These are phyloP conservation scores for Anthoptus insignis DNA, from an alignment of 2,888 invertebrate species.

Conservation along the genomic window DNA sequence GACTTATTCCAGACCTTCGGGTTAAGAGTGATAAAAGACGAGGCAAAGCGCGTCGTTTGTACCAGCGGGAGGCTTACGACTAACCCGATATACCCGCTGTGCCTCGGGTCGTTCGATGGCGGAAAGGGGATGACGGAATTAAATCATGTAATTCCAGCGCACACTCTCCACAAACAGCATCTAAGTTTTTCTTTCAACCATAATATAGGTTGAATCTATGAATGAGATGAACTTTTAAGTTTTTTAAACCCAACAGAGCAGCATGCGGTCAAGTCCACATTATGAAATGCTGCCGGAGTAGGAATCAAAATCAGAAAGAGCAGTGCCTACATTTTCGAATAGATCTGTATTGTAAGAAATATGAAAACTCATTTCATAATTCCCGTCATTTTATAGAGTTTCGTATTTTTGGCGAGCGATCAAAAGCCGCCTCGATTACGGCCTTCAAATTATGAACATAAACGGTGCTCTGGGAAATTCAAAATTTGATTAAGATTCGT, in stretches of 20 bases:
- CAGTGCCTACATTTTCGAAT: conserved; percentile 23
- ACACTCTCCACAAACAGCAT: too few relatives aligned
- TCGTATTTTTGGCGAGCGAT: conserved; percentile 25
- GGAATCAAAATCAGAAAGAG: conserved; percentile 12
- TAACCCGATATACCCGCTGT: too few relatives aligned
- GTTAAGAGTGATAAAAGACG: too few relatives aligned
- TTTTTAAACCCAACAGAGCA: conserved; percentile 6
- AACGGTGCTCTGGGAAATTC: conserved; percentile 13
- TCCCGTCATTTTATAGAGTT: conserved; percentile 26
- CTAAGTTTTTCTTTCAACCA: conserved; percentile 1
- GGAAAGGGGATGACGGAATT: too few relatives aligned
- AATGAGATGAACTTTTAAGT: not conserved
- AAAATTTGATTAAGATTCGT: conserved; percentile 23
- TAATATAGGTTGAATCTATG: not conserved
- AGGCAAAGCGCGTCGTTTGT: too few relatives aligned
- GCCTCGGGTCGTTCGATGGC: too few relatives aligned
- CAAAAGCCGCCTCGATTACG: conserved; percentile 32
- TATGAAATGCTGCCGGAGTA: conserved; percentile 14
- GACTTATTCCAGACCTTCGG: too few relatives aligned
- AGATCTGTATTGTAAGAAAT: conserved; percentile 27
- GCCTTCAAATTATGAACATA: conserved; percentile 27
- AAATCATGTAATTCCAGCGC: too few relatives aligned
- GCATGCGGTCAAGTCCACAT: conserved; percentile 31
- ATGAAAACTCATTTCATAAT: conserved; percentile 27
- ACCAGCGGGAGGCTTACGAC: too few relatives aligned